A percentile compares a stretch with the other conserved stretches of the same genome.
These are phyloP conservation scores for Thermophis baileyi DNA, from an alignment of 2,113 vertebrate genomes.

Conservation along the genomic window DNA sequence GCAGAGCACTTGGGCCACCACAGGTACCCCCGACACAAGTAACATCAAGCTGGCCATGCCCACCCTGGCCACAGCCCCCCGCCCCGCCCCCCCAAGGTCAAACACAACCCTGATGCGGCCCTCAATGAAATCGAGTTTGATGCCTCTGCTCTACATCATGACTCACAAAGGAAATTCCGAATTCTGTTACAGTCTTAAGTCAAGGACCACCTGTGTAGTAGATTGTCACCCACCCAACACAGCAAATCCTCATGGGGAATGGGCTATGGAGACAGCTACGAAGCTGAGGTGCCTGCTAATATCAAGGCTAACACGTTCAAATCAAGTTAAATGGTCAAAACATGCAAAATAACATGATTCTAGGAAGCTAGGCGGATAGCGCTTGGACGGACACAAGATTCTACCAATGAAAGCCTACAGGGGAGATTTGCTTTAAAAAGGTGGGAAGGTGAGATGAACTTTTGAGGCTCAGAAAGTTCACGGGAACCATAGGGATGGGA, in stretches of 20 bases:
- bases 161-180: neutral
- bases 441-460: neutral
- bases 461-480: neutral
- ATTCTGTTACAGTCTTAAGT: neutral
- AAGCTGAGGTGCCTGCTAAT: neutral
- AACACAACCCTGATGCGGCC: too few relatives aligned
- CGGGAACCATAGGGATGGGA: neutral
- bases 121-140: too few relatives aligned
- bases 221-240: too few relatives aligned
- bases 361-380: neutral
- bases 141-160: neutral
- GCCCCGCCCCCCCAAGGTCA: too few relatives aligned
- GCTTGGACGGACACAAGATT: neutral
- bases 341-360: neutral
- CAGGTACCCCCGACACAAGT: too few relatives aligned
- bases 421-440: neutral
- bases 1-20: too few relatives aligned
- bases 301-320: neutral
- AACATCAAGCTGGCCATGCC: too few relatives aligned
- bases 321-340: neutral
- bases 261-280: neutral
- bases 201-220: neutral
- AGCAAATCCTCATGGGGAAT: neutral
- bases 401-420: neutral
- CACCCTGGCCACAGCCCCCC: too few relatives aligned